These are phyloP conservation scores for Gyrodactylus salaris DNA, from an alignment of 1,140 invertebrate species.

Conservation along the genomic window DNA sequence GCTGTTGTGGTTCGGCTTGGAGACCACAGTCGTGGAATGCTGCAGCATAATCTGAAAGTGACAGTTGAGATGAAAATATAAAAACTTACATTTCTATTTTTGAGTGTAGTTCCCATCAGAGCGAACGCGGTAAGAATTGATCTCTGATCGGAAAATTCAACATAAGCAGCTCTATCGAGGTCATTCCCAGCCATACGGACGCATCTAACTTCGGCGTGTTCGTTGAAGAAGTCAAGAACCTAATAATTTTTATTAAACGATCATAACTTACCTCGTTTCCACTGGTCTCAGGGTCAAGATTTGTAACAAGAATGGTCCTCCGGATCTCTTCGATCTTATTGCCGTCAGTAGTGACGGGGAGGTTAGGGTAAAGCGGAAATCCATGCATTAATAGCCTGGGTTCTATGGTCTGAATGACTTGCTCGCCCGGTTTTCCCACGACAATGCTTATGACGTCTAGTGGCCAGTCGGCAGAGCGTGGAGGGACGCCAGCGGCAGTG, in stretches of 20 bases:
- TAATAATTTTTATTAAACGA: background rate
- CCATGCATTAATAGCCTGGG: conserved; percentile 31
- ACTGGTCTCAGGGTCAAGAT: conserved; percentile 31
- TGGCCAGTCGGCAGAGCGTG: background rate
- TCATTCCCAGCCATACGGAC: conserved; percentile 53
- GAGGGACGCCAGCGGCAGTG: background rate
- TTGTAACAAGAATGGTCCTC: conserved; percentile 43
- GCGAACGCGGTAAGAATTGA: conserved; percentile 46
- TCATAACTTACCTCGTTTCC: background rate
- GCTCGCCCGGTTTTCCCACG: conserved; percentile 15
- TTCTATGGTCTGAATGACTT: conserved; percentile 55
- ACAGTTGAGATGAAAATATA: conserved; percentile 2
- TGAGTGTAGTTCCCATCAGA: background rate
- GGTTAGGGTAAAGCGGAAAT: conserved; percentile 53
- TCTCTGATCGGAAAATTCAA: conserved; percentile 68
- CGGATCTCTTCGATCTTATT: conserved; percentile 77
- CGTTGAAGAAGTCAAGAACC: conserved; percentile 34
- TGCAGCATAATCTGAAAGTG: conserved; percentile 28
- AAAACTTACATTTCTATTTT: background rate
- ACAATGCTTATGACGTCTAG: conserved; percentile 7
- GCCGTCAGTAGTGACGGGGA: conserved; percentile 55
- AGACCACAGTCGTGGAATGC: conserved; percentile 56
- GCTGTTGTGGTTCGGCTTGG: conserved; percentile 31
- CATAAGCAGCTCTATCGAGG: conserved; percentile 37
- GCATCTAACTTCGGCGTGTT: conserved; percentile 72